Evolutionary conservation across 2,113 vertebrate species (phyloP).

Genomic region (Prinia subflava): DNA sequence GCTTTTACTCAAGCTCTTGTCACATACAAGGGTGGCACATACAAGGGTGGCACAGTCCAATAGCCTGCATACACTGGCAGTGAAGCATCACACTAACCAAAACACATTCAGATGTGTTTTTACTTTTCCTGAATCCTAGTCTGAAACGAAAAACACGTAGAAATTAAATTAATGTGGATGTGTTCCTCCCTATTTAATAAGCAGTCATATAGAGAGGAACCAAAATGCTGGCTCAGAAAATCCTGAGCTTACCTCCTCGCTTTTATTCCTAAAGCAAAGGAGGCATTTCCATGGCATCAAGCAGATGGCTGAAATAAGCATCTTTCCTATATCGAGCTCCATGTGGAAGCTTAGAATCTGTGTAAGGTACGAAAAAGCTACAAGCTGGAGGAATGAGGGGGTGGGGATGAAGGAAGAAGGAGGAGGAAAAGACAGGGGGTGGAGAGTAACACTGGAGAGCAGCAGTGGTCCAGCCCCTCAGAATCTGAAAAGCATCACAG

Average conservation of each 20-base stretch:
- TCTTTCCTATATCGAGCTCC: conserved; percentile 31
- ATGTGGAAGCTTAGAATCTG: conserved; percentile 1
- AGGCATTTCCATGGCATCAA: not conserved
- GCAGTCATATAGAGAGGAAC: not conserved
- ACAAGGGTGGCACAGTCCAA: not conserved
- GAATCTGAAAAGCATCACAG: conserved; percentile 58
- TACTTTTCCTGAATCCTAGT: not conserved
- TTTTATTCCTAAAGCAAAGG: not conserved
- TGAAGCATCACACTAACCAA: not conserved
- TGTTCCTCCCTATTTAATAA: not conserved
- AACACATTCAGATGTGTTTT: not conserved
- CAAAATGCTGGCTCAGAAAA: not conserved
- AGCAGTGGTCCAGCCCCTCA: conserved; percentile 53
- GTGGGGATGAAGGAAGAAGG: conserved; percentile 45
- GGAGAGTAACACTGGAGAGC: conserved; percentile 57
- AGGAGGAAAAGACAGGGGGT: conserved; percentile 43
- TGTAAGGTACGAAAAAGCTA: conserved; percentile 4
- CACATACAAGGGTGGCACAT: not conserved
- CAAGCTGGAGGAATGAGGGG: conserved; percentile 38
- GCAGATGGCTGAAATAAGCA: conserved; percentile 33
- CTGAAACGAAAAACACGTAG: not conserved
- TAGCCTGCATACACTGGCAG: not conserved
- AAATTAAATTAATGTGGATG: not conserved
- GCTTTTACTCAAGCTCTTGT: not conserved
- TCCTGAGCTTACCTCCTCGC: not conserved